Conservation (phyloP, 1,140 invertebrate species). For the Belonocnema kinseyi region DNA sequence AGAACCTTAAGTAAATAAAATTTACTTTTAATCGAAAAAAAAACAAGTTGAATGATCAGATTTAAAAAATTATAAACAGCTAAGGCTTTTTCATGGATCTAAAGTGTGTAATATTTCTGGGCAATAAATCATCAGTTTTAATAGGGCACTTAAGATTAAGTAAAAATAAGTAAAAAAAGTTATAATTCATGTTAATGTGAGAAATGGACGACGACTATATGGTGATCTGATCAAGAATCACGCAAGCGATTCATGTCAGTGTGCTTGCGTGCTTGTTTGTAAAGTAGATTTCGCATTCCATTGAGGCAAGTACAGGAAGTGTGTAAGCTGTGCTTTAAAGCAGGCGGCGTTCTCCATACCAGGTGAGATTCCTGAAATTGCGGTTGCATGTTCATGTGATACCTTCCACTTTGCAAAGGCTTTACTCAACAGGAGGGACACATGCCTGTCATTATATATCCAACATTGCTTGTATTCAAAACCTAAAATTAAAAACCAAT, state of each 20-base stretch:
- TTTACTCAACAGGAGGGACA: neutral
- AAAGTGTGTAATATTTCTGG: too few relatives aligned
- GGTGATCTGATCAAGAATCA: constrained; percentile 9
- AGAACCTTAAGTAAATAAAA: too few relatives aligned
- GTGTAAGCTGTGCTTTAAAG: constrained; percentile 8
- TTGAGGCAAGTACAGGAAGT: neutral
- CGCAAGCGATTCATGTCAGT: constrained; percentile 6
- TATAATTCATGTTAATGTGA: constrained; percentile 28
- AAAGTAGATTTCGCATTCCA: constrained; percentile 12
- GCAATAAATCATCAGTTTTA: neutral
- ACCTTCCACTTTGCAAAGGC: neutral
- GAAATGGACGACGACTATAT: neutral
- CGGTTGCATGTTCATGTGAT: neutral
- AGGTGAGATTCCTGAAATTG: constrained; percentile 30
- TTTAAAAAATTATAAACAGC: too few relatives aligned
- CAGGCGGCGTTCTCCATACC: constrained; percentile 11
- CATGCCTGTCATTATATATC: too few relatives aligned
- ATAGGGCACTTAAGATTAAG: neutral
- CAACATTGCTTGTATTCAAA: too few relatives aligned
- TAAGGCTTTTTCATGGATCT: too few relatives aligned
- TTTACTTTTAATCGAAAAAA: too few relatives aligned
- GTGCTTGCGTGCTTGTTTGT: constrained; percentile 24
- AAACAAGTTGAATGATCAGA: too few relatives aligned
- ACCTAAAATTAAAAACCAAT: too few relatives aligned
- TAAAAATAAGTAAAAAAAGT: constrained; percentile 11